phyloP scores from a whole-genome alignment of 30 jellyfish, hydroid and myxozoan species.

The Aurelia aurita region DNA sequence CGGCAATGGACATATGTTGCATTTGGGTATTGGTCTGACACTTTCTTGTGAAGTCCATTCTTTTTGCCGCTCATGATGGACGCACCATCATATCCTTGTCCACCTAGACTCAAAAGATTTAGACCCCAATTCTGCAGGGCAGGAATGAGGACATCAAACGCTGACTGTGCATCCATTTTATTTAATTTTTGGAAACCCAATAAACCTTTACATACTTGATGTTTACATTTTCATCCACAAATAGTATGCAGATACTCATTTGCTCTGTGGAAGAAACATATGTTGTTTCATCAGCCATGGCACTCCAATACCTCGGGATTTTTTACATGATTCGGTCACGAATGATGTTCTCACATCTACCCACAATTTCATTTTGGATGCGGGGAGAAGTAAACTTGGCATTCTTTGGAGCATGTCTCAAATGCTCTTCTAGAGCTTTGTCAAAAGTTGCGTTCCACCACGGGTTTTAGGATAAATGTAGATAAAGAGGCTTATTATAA shows the following conservation, averaged over 20 bases:
- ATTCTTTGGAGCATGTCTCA: no score
- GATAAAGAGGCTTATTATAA: no score
- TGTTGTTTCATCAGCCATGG: constrained; percentile 9
- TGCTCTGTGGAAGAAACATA: background rate
- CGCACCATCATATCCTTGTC: constrained; percentile 73
- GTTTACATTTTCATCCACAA: constrained; percentile 20
- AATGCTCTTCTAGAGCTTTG: no score
- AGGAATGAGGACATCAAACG: constrained; percentile 60
- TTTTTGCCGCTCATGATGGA: constrained; percentile 48
- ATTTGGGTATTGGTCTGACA: constrained; percentile 66
- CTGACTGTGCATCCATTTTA: constrained; percentile 43
- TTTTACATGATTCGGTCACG: background rate
- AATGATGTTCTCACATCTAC: no score
- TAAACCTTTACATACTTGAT: constrained; percentile 37
- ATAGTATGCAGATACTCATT: constrained; percentile 62
- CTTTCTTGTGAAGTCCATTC: constrained; percentile 63
- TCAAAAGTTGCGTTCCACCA: no score
- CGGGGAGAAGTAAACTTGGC: no score
- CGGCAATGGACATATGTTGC: constrained; percentile 63
- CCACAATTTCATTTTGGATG: no score
- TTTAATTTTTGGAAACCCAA: constrained; percentile 46
- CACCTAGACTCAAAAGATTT: constrained; percentile 24
- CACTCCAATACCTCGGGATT: constrained; percentile 61
- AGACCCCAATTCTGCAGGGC: constrained; percentile 55
- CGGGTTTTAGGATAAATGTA: no score